Base-by-base conservation (phyloP, 1,140 invertebrate species). In the Bombus superbus region DNA sequence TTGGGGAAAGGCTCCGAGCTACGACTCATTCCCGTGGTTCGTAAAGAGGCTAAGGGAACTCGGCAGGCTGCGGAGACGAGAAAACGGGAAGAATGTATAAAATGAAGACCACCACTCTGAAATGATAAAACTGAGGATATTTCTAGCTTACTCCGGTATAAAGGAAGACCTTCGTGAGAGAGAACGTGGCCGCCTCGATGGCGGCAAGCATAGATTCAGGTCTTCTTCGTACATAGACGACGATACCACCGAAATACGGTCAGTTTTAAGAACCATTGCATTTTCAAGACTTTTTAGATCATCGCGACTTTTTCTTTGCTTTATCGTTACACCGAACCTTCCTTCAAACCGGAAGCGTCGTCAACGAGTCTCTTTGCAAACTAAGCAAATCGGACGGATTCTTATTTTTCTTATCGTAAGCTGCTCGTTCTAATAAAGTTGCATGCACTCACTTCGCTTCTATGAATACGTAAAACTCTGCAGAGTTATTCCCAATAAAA, bases 91-190 rank as follows among this genome's bases (percentile, higher is more conserved):
- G 83, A 86, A 86, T 83, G 89, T 90, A 88, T 86, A 90, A 90
- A 90, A 90, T 71, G 86, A 90, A 88, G 86, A 83, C 88, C 86
- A 85, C 13, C n/a, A 78, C 78, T 87, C 74, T 89, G 88, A 89
- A 90, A 90, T 90, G 89, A 90, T 90, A 89, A 90, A 90, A 90
- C 86, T 85, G 79, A 90, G 88, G 72, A 90, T 90, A 90, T 90
- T 90, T 90, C 79, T 76, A 88, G 88, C 86, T 88, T 90, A 88
- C 82, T 72, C 85, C n/a, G 32, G 73, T 62, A 83, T 82, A 83
- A 83, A 72, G 53, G 32, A 40, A 76, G 47, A 80, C 22, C 80
- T 76, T 11, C 47, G 59, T 9, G n/a, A 84, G 68, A 82, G 87
- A 79, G 82, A 87, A 89, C 83, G 83, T 83, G 57, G 64, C 76